These are phyloP conservation scores for Diceros bicornis DNA, from an alignment of 2,797 vertebrate genomes.

Conservation along the genomic window DNA sequence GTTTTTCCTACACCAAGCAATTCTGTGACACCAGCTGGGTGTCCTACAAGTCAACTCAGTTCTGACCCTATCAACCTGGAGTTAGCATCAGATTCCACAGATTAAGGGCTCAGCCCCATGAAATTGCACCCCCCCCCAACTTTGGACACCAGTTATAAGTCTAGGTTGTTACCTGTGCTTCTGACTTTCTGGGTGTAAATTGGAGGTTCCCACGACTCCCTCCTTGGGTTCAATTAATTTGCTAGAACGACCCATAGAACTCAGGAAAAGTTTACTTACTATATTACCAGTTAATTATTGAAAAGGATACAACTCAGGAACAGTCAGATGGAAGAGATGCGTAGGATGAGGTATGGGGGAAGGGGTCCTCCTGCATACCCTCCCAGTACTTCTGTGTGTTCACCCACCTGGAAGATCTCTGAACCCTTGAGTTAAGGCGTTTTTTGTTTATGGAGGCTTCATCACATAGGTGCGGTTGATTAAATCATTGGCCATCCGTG, in stretches of 20 bases:
- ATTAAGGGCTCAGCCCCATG: neutral
- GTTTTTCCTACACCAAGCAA: neutral
- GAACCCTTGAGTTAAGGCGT: neutral
- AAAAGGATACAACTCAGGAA: neutral
- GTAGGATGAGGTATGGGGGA: neutral
- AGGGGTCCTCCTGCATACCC: too few relatives aligned
- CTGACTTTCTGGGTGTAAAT: neutral
- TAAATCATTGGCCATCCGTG: neutral
- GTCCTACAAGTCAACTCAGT: neutral
- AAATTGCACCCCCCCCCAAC: neutral
- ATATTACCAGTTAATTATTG: neutral
- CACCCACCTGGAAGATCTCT: neutral
- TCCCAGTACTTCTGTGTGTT: neutral
- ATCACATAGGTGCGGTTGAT: neutral
- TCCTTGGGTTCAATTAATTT: neutral
- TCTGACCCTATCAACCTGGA: neutral
- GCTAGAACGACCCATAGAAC: neutral
- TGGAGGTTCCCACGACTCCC: neutral
- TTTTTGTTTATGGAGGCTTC: neutral
- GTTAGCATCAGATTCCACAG: neutral
- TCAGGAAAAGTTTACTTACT: neutral
- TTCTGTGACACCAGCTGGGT: neutral
- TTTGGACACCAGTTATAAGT: neutral
- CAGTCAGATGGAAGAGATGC: neutral
- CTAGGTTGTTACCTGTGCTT: neutral